These are phyloP conservation scores for Drosophila elegans DNA, from an alignment of 1,140 invertebrate species.

Conservation along the genomic window DNA sequence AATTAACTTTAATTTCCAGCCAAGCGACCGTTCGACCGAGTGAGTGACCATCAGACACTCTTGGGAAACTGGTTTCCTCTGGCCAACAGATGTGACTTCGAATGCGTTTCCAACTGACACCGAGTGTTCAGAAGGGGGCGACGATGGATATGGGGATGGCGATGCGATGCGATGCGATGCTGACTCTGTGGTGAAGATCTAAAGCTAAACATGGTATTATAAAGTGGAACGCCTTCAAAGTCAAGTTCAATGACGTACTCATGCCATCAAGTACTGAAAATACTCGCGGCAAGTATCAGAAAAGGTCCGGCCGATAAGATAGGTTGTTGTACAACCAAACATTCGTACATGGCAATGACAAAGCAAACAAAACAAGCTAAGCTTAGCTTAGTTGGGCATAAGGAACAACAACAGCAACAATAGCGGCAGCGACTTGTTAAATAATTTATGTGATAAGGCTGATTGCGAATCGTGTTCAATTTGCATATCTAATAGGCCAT, in stretches of 20 bases:
- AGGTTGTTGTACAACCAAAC: slow-evolving; percentile 32
- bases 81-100: slow-evolving; percentile 33
- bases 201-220: slow-evolving; percentile 60
- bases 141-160: neutral
- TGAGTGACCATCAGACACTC: slow-evolving; percentile 44
- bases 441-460: slow-evolving; percentile 65
- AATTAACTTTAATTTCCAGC: slow-evolving; percentile 51
- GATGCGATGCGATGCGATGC: slow-evolving; percentile 1
- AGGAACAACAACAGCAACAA: slow-evolving; percentile 21
- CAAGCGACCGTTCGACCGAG: neutral
- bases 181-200: slow-evolving; percentile 38
- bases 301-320: slow-evolving; percentile 53
- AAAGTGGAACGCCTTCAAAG: slow-evolving; percentile 64
- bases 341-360: slow-evolving; percentile 50
- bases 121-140: slow-evolving; percentile 38
- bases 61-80: slow-evolving; percentile 42
- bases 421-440: slow-evolving; percentile 46
- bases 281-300: slow-evolving; percentile 32
- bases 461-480: slow-evolving; percentile 60
- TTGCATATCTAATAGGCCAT: slow-evolving; percentile 65
- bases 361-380: slow-evolving; percentile 38
- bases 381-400: slow-evolving; percentile 38
- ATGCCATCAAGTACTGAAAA: slow-evolving; percentile 47
- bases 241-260: slow-evolving; percentile 66
- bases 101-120: slow-evolving; percentile 36